A percentile compares a stretch with the other conserved stretches of the same genome.
These are phyloP conservation scores for chimpanzee (Pan troglodytes) DNA, from an alignment of 2,113 vertebrate genomes.

Conservation along the genomic window DNA sequence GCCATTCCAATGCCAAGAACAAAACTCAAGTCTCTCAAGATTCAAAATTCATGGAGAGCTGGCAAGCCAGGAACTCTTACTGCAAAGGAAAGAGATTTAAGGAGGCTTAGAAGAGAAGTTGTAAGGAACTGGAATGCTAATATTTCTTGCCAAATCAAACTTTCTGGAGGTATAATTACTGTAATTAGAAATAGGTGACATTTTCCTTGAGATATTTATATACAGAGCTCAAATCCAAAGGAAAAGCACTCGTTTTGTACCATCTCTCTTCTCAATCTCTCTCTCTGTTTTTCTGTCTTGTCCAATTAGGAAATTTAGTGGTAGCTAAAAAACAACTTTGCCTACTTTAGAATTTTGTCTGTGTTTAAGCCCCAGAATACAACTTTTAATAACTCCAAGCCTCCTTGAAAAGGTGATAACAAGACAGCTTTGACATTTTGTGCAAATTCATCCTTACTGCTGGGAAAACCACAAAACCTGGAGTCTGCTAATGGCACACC, in stretches of 20 bases:
- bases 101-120: not conserved
- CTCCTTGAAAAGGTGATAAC: not conserved
- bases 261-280: not conserved
- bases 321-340: not conserved
- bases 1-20: not conserved
- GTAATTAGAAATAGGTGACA: not conserved
- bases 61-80: not conserved
- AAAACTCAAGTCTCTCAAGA: conserved; percentile 1
- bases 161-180: conserved; percentile 25
- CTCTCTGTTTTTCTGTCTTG: not conserved
- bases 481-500: not conserved
- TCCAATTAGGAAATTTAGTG: not conserved
- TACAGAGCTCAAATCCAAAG: not conserved
- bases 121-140: not conserved
- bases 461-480: conserved; percentile 7
- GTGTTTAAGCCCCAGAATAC: not conserved
- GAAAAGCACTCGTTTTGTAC: not conserved
- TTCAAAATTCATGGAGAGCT: not conserved
- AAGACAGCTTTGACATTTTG: conserved; percentile 20
- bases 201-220: conserved; percentile 14
- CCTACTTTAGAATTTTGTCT: not conserved
- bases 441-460: not conserved
- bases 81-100: not conserved
- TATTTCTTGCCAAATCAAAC: conserved; percentile 25
- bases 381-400: not conserved